Conservation (phyloP, 2,113 vertebrate genomes). For the pig (Sus scrofa) region T2T-Sscrofa CM000824.6:35535001-35535500, state of each 20-base stretch:
- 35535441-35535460: slow-evolving; percentile 35
- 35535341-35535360: slow-evolving; percentile 55
- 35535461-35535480: slow-evolving; percentile 49
- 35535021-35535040: neutral
- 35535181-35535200: slow-evolving; percentile 14
- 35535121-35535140: slow-evolving; percentile 72
- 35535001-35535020: no score
- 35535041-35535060: slow-evolving; percentile 48
- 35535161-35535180: slow-evolving; percentile 50
- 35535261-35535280: slow-evolving; percentile 55
- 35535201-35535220: slow-evolving; percentile 15
- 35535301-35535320: slow-evolving; percentile 63
- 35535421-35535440: slow-evolving; percentile 1
- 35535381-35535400: slow-evolving; percentile 74
- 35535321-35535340: slow-evolving; percentile 73
- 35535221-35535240: slow-evolving; percentile 67
- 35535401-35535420: neutral
- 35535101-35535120: slow-evolving; percentile 66
- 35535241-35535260: slow-evolving; percentile 58
- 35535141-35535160: neutral
- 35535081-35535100: neutral
- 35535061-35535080: slow-evolving; percentile 26
- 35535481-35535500: neutral
- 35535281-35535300: neutral
- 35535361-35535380: slow-evolving; percentile 79